Percentiles rank a stretch among this genome's conserved stretches.
phyloP scores from a whole-genome alignment of 2,113 vertebrate genomes.

The Stegostoma tigrinum region DNA sequence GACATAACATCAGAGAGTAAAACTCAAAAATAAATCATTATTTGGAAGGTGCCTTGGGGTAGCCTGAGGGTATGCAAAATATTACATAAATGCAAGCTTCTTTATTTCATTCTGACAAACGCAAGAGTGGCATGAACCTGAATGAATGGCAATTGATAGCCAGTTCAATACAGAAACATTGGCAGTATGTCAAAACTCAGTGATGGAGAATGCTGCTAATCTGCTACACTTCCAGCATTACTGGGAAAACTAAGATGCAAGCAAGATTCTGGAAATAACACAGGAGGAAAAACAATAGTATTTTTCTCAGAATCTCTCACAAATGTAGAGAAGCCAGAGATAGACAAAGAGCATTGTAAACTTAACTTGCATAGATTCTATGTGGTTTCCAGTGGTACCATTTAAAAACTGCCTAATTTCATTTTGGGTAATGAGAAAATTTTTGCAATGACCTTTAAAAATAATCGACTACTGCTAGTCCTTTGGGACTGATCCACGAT shows the following conservation, averaged over 20 bases:
- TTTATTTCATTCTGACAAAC: not conserved
- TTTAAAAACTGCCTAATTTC: not conserved
- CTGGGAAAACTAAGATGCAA: not conserved
- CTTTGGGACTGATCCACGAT: not conserved
- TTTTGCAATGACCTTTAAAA: slow-evolving; percentile 1
- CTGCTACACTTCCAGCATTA: not conserved
- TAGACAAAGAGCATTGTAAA: not conserved
- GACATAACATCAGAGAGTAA: not conserved
- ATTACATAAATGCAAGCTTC: not conserved
- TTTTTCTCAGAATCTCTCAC: not conserved
- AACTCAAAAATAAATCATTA: not conserved
- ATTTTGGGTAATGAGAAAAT: not conserved
- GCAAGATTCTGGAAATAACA: not conserved
- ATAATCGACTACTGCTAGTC: no score
- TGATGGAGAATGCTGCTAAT: not conserved
- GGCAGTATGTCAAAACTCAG: not conserved
- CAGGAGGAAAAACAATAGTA: not conserved
- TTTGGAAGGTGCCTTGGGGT: not conserved
- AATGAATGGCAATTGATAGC: not conserved
- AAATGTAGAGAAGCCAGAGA: no score
- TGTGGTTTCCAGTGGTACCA: not conserved
- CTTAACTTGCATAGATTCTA: not conserved
- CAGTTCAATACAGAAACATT: not conserved
- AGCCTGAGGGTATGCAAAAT: not conserved
- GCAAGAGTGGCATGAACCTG: not conserved